A percentile compares a stretch with the other conserved stretches of the same genome.
These are phyloP conservation scores for Strigops habroptila DNA, from an alignment of 2,113 vertebrate genomes.

Conservation along the genomic window DNA sequence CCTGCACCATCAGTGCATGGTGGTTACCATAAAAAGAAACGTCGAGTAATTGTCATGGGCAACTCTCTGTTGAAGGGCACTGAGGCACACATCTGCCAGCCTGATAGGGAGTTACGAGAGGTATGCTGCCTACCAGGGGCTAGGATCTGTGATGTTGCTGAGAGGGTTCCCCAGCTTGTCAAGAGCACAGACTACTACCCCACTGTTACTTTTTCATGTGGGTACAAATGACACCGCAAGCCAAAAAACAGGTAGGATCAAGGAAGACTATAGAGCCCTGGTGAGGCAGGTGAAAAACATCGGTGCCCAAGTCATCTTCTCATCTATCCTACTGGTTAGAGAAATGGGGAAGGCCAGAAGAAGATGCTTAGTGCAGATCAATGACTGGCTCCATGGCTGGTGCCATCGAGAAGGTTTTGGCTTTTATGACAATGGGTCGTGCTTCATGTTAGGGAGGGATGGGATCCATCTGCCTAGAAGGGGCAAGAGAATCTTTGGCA, in stretches of 20 bases:
- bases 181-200: not conserved
- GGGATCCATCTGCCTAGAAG: too few relatives aligned
- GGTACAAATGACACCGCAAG: not conserved
- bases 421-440: too few relatives aligned
- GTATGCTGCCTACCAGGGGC: not conserved
- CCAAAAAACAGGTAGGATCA: not conserved
- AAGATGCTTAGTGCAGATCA: not conserved
- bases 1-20: not conserved
- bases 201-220: not conserved
- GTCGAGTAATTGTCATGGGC: not conserved
- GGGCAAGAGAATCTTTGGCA: too few relatives aligned
- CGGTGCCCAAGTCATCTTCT: not conserved
- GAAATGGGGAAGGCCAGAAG: not conserved
- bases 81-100: not conserved
- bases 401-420: too few relatives aligned
- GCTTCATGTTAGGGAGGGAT: too few relatives aligned
- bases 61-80: not conserved
- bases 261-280: not conserved
- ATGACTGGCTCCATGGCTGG: fast-evolving
- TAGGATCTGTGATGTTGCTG: not conserved
- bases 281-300: not conserved
- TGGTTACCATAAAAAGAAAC: not conserved
- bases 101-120: not conserved
- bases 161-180: not conserved
- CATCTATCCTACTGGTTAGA: not conserved